Evolutionary conservation across 2,888 invertebrate genomes (phyloP), one percentile per base, ranked within the genome.

Genomic region (Polymixis flavicincta): DNA sequence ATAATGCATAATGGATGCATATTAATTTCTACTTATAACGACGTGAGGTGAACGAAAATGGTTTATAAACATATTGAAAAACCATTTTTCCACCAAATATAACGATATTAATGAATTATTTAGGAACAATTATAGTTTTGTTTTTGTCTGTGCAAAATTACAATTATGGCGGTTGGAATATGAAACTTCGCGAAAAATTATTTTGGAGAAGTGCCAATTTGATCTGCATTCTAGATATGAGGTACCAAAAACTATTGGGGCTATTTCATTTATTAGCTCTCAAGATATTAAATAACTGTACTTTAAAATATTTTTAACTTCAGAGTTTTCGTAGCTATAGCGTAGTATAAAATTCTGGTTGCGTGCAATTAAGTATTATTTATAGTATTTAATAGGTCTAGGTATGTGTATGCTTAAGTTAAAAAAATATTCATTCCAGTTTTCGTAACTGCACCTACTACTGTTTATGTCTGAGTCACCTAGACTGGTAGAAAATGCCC

Each of bases 181-280:
- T 69, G 54, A 69, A 76, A 63, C 28, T 74, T 9, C 8, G 52
- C 42, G 14, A 50, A 64, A 60, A 64, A 42, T 22, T 0, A 9
- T 65, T 77, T 70, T 77, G 82, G 77, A 55, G 14, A 9, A 37
- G 7, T 5, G 65, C 82, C 78, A 79, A 76, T 54, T 64, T 48
- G 28, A 59, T 76, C 22, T 64, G 68, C 82, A 77, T 67, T 79
- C 54, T 55, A n/a, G 59, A 70, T 82, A 45, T 45, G 37, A 37
- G 37, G 37, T 45, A 45, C 42, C 42, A 11, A 42, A 50, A 80
- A 66, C 22, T 42, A 59, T 59, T 48, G 57, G 17, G 48, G 17
- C 37, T 54, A 78, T 68, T 76, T 63, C 45, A 79, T 64, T 25
- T 25, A 52, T 60, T 74, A n/a, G 8, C 32, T 74, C 48, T 57